Conservation (phyloP, 2,797 vertebrate genomes). For the Crenuchus spilurus region DNA sequence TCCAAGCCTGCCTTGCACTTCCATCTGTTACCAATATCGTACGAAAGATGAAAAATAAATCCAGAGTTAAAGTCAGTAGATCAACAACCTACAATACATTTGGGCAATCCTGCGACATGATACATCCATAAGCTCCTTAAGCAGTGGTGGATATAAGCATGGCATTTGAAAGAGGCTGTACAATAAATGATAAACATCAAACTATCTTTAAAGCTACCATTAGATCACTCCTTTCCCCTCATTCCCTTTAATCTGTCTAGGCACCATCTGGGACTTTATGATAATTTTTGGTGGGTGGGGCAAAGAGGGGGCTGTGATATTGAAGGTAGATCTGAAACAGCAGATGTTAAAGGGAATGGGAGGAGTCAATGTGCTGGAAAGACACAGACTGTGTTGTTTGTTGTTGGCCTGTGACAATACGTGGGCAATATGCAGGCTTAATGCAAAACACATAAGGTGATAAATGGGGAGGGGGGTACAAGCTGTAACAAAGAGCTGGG, state of each 20-base stretch:
- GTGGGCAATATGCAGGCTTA: background rate
- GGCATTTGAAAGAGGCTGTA: background rate
- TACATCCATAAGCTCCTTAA: background rate
- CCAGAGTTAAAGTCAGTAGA: background rate
- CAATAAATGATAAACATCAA: conserved; percentile 3
- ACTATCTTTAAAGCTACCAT: background rate
- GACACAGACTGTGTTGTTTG: conserved; percentile 20
- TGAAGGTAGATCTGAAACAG: conserved; percentile 24
- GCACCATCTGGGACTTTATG: conserved; percentile 53
- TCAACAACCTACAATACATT: conserved; percentile 1
- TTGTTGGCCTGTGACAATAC: conserved; percentile 26
- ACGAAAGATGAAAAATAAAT: background rate
- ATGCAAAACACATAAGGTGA: conserved; percentile 50
- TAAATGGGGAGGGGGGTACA: conserved; percentile 40
- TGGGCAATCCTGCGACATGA: background rate
- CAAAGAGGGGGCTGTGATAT: background rate
- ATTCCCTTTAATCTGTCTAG: conserved; percentile 60
- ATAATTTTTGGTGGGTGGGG: conserved; percentile 25
- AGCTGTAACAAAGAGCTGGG: conserved; percentile 41
- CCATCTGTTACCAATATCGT: conserved; percentile 17
- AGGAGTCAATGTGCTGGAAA: background rate
- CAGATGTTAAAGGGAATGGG: conserved; percentile 57
- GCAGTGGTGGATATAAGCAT: background rate
- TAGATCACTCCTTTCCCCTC: conserved; percentile 24
- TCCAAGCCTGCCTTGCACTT: background rate